Percentiles rank a stretch among this genome's conserved stretches.
phyloP scores from a whole-genome alignment of 2,113 vertebrate species.

The Esox niger region DNA sequence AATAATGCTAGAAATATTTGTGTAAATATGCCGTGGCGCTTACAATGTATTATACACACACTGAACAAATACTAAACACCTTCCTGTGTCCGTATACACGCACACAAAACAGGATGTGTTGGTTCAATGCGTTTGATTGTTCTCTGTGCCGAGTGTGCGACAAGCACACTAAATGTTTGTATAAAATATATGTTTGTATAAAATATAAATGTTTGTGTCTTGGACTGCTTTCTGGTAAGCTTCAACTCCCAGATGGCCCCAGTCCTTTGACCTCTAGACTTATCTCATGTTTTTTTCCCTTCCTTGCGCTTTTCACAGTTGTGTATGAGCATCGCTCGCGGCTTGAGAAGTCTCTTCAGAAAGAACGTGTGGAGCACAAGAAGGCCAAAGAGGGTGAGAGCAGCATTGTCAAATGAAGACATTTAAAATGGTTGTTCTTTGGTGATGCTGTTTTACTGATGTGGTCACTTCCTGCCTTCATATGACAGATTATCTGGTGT shows the following conservation, averaged over 20 bases:
- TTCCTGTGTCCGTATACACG: not conserved
- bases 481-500: slow-evolving; percentile 88
- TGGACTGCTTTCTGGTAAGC: slow-evolving; percentile 18
- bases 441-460: not conserved
- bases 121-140: too few relatives aligned
- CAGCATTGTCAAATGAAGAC: not conserved
- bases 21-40: too few relatives aligned
- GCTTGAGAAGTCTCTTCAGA: slow-evolving; percentile 96
- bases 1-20: too few relatives aligned
- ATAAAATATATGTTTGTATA: too few relatives aligned
- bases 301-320: slow-evolving; percentile 69
- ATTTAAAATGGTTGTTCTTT: too few relatives aligned
- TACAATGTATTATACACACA: too few relatives aligned
- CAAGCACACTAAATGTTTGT: slow-evolving; percentile 10
- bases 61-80: not conserved
- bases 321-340: slow-evolving; percentile 97
- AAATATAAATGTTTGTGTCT: slow-evolving; percentile 14
- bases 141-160: not conserved
- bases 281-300: not conserved
- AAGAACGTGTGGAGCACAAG: slow-evolving; percentile 95
- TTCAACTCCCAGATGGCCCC: slow-evolving; percentile 1
- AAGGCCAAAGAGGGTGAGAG: slow-evolving; percentile 95
- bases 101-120: not conserved
- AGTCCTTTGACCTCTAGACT: too few relatives aligned
- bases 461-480: slow-evolving; percentile 32